Evolutionary conservation across 1,140 invertebrate genomes (phyloP), one percentile per base, ranked within the genome.

Genomic region (Nebria ingens): DNA sequence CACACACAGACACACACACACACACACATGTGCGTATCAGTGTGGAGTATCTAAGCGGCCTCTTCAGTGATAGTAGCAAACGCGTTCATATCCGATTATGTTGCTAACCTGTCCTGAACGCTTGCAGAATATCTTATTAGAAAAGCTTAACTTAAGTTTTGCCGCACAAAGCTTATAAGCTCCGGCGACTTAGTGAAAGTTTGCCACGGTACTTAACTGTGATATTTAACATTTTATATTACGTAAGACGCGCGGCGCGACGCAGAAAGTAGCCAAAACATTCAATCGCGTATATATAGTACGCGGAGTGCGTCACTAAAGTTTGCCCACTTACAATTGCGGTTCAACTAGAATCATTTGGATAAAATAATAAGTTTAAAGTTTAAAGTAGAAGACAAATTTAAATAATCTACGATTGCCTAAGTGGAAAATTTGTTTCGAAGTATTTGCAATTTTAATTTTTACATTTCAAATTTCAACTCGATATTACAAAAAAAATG

Each of bases 71-170:
- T 17, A 45, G n/a, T n/a, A n/a, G n/a, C 40, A 3, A 12, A 45
- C 9, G 9, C 40, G 9, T 45, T 45, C 40, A 45, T 45, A 45
- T 45, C 40, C 40, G 40, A 45, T 45, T 45, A 45, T 45, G 40
- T 45, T 45, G 40, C 40, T 45, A 45, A 45, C 40, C 40, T 45
- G 40, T 17, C 17, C 40, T 17, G 17, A 17, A 45, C 40, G 40
- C 17, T 45, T 45, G 9, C 17, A 17, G 40, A 45, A 45, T 45
- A 45, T 45, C 40, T 45, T 45, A 45, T 45, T 45, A 45, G 40
- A 45, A 45, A 45, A 45, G 40, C 40, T 45, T 45, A 45, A 45
- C 40, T 45, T 45, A 45, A 45, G 40, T 45, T 45, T 45, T 45
- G 9, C 9, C 40, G 17, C 40, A 45, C 40, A 45, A 45, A 45